Evolutionary conservation across 2,797 vertebrate genomes (phyloP).

Genomic region (Borostomias antarcticus): DNA sequence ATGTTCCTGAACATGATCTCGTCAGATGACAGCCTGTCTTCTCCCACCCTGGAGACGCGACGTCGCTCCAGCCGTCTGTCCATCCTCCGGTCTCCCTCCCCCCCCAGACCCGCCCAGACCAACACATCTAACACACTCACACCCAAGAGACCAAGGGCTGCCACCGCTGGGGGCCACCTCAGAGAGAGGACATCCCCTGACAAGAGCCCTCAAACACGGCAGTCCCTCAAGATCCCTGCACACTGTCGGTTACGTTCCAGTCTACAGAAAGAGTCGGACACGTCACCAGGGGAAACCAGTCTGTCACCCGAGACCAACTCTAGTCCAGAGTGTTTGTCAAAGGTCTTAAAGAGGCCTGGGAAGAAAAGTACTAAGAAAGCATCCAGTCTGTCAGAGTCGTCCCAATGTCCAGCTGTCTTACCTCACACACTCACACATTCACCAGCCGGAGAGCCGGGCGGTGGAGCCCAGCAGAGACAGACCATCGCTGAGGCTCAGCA

Average conservation of each 20-base stretch:
- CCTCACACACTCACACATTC: background rate
- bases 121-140: background rate
- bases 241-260: background rate
- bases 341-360: background rate
- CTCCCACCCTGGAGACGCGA: background rate
- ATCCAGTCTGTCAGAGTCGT: background rate
- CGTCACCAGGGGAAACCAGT: background rate
- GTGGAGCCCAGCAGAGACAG: background rate
- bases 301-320: background rate
- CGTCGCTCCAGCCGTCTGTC: background rate
- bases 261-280: background rate
- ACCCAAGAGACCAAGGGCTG: background rate
- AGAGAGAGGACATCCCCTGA: background rate
- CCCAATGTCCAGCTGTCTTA: background rate
- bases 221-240: background rate
- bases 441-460: background rate
- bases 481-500: slow-evolving; percentile 1
- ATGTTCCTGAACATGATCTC: slow-evolving; percentile 31
- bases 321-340: background rate
- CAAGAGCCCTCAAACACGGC: background rate
- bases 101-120: too few species aligned
- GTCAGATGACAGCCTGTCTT: background rate
- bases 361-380: slow-evolving; percentile 18
- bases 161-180: background rate
- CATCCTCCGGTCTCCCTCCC: background rate